A percentile compares a stretch with the other conserved stretches of the same genome.
Evolutionary conservation across 2,113 vertebrate genomes (phyloP).

Genomic region (Trichechus manatus): DNA sequence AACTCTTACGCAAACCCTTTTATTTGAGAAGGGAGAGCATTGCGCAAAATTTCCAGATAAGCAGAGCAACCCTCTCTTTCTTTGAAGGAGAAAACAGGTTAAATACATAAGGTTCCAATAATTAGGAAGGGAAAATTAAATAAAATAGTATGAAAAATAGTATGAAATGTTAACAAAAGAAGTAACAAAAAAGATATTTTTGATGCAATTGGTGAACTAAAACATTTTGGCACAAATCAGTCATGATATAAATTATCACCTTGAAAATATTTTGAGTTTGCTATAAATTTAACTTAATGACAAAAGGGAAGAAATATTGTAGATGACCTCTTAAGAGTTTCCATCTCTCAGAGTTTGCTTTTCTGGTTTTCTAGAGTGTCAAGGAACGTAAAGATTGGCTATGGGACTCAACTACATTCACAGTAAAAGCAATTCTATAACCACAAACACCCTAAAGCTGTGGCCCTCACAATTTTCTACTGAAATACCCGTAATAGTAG

Average conservation of each 20-base stretch:
- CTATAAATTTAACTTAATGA: conserved; percentile 41
- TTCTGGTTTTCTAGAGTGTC: neutral
- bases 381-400: neutral
- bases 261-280: neutral
- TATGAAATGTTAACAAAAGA: conserved; percentile 30
- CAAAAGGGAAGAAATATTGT: neutral
- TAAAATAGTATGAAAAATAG: neutral
- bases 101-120: conserved; percentile 16
- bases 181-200: conserved; percentile 43
- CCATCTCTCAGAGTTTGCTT: neutral
- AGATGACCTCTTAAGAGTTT: neutral
- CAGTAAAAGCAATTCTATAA: conserved; percentile 15
- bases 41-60: conserved; percentile 28
- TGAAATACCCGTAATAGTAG: neutral
- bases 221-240: neutral
- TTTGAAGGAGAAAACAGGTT: conserved; percentile 54
- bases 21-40: conserved; percentile 11
- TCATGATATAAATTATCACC: neutral
- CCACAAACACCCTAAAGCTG: neutral
- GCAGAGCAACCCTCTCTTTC: conserved; percentile 6
- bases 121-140: neutral
- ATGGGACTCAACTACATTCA: neutral
- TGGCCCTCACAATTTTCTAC: neutral
- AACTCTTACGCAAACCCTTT: neutral
- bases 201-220: neutral